These are phyloP conservation scores for Leptatherina wallacei DNA, from an alignment of 2,797 vertebrate genomes.

Conservation along the genomic window DNA sequence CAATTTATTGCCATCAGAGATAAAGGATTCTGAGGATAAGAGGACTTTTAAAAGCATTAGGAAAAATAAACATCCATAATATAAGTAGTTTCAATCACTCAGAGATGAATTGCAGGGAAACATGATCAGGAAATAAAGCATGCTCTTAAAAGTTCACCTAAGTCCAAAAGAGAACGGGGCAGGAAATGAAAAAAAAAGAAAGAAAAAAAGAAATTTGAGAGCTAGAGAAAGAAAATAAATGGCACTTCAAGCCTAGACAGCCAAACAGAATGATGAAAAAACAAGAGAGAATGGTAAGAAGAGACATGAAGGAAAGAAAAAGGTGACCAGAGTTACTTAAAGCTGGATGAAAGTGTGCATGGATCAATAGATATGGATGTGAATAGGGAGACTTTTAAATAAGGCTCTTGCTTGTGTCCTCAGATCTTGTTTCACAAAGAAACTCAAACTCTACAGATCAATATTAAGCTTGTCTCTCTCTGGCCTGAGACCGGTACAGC, in stretches of 20 bases:
- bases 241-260: constrained; percentile 26
- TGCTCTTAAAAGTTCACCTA: constrained; percentile 50
- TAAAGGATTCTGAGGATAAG: constrained; percentile 48
- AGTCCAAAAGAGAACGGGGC: constrained; percentile 26
- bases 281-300: constrained; percentile 38
- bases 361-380: constrained; percentile 79
- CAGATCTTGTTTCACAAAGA: constrained; percentile 79
- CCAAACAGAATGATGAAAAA: constrained; percentile 29
- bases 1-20: constrained; percentile 61
- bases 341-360: constrained; percentile 65
- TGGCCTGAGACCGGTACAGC: constrained; percentile 52
- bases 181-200: constrained; percentile 33
- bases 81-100: constrained; percentile 48
- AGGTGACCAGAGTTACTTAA: constrained; percentile 69
- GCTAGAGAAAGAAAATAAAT: constrained; percentile 17
- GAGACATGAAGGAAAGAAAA: constrained; percentile 41
- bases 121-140: constrained; percentile 52
- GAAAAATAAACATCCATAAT: constrained; percentile 63
- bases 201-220: constrained; percentile 38
- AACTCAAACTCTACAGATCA: constrained; percentile 76
- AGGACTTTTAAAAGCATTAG: constrained; percentile 57
- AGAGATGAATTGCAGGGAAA: constrained; percentile 49
- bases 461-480: constrained; percentile 63
- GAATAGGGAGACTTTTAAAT: constrained; percentile 79
- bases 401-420: constrained; percentile 67